Conservation (phyloP, 2,888 invertebrate genomes). For the Drepanosiphum platanoidis region DNA sequence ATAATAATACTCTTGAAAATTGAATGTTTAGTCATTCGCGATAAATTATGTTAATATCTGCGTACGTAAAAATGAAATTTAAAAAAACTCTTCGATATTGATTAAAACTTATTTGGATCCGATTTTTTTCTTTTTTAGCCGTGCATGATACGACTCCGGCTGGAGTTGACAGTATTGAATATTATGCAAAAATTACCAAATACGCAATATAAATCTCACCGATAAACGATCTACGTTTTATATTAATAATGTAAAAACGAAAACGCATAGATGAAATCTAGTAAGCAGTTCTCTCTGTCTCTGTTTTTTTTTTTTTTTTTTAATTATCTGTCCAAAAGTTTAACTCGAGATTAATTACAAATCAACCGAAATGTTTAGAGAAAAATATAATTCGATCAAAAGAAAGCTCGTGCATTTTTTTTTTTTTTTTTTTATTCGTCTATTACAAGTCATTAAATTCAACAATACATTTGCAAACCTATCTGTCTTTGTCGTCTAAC, state of each 20-base stretch:
- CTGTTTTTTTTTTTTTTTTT: no score
- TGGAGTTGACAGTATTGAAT: conserved; percentile 1
- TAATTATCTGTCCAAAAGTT: no score
- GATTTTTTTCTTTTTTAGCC: not conserved
- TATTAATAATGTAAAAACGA: no score
- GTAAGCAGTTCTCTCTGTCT: no score
- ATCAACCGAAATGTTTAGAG: no score
- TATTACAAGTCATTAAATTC: not conserved
- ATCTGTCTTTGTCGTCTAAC: not conserved
- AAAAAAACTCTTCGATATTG: not conserved
- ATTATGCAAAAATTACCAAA: not conserved
- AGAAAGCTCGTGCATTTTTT: no score
- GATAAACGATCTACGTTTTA: no score
- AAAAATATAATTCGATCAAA: no score
- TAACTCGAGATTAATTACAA: no score
- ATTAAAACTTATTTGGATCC: conserved; percentile 1
- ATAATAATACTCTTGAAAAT: conserved; percentile 15
- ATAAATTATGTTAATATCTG: conserved; percentile 1
- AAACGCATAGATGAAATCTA: no score
- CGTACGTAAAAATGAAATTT: no score
- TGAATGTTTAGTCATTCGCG: conserved; percentile 4
- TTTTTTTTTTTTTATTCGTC: not conserved
- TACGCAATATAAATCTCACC: not conserved
- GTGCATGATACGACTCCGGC: not conserved
- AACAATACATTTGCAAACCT: not conserved